Conservation (phyloP, 2,888 invertebrate species). For the Agonopterix alstromeriana region DNA sequence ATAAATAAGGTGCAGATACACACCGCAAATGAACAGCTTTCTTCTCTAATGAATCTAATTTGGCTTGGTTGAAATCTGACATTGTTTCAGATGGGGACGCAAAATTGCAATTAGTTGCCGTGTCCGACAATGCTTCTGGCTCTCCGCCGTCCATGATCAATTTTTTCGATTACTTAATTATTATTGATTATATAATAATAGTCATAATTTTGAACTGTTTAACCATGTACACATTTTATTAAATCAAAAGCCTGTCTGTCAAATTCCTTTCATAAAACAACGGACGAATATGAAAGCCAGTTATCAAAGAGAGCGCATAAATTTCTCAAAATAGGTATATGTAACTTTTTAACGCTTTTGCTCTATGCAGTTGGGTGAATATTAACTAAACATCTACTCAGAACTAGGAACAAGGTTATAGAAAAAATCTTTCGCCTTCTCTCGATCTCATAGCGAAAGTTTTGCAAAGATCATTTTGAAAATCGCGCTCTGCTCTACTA, state of each 20-base stretch:
- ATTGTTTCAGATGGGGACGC: slow-evolving; percentile 49
- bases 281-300: slow-evolving; percentile 4
- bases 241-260: slow-evolving; percentile 7
- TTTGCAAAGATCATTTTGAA: too few relatives aligned
- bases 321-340: too few relatives aligned
- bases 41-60: slow-evolving; percentile 62
- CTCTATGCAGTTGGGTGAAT: too few relatives aligned
- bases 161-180: slow-evolving; percentile 10
- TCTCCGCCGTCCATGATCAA: slow-evolving; percentile 54
- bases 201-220: slow-evolving; percentile 40
- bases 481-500: too few relatives aligned
- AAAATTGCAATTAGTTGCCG: slow-evolving; percentile 53
- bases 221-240: slow-evolving; percentile 6
- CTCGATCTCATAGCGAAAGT: too few relatives aligned
- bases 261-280: slow-evolving; percentile 14
- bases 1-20: background rate
- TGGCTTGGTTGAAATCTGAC: slow-evolving; percentile 58
- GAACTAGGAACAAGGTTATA: too few relatives aligned
- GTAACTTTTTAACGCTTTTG: too few relatives aligned
- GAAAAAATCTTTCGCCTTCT: too few relatives aligned
- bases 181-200: slow-evolving; percentile 19
- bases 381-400: too few relatives aligned
- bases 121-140: slow-evolving; percentile 56
- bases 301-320: background rate
- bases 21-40: slow-evolving; percentile 67